Conservation (phyloP, 2,113 vertebrate species). For the Gracilinanus agilis region DNA sequence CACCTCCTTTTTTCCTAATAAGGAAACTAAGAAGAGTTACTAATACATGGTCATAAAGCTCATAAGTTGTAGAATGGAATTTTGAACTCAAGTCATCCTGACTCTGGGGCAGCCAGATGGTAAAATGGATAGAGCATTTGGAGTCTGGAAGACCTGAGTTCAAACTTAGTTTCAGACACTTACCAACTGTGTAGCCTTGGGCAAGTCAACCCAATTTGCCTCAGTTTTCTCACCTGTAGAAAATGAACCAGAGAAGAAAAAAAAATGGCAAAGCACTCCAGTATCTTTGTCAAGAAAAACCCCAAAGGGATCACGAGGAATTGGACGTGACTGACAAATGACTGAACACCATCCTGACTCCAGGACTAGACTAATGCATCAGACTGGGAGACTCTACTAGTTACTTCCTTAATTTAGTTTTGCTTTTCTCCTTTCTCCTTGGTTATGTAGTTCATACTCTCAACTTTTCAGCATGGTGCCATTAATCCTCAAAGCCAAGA, state of each 20-base stretch:
- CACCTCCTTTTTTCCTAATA: neutral
- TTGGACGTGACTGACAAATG: too few species aligned
- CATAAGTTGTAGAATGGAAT: neutral
- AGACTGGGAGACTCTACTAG: neutral
- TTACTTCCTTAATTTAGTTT: neutral
- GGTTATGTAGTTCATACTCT: constrained; percentile 34
- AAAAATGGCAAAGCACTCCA: too few species aligned
- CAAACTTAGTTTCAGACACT: too few species aligned
- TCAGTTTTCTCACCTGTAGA: too few species aligned
- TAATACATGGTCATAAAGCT: neutral
- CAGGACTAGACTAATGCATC: neutral
- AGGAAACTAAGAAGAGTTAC: neutral
- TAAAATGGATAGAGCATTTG: too few species aligned
- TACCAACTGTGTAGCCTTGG: too few species aligned
- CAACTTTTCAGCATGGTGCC: constrained; percentile 12
- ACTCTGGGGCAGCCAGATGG: neutral
- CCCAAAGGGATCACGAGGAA: too few species aligned
- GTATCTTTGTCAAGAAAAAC: too few species aligned
- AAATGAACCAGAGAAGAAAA: too few species aligned
- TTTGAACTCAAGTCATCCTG: neutral
- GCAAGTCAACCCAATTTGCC: too few species aligned
- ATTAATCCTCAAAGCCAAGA: constrained; percentile 50
- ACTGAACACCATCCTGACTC: neutral
- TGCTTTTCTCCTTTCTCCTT: neutral
- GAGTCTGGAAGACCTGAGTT: too few species aligned